phyloP scores from a whole-genome alignment of 2,888 invertebrate genomes.

The Teleiodes luculella region DNA sequence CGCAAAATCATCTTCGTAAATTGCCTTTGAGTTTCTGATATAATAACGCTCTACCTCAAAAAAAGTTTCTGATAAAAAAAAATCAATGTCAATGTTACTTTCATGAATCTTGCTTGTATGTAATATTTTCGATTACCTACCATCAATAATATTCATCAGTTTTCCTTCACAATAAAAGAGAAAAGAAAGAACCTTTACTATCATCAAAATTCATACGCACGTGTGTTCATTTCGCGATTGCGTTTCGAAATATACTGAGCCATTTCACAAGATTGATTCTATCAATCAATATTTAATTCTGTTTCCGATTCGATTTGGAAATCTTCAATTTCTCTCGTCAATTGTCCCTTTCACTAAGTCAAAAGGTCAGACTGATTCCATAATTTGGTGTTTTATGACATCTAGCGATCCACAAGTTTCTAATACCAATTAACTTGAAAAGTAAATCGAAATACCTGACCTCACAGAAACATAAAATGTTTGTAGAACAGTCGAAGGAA shows the following conservation, averaged over 20 bases:
- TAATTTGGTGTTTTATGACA: conserved; percentile 8
- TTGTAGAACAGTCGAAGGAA: background rate
- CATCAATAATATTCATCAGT: too few species aligned
- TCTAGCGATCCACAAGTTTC: background rate
- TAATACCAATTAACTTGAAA: background rate
- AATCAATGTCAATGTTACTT: too few species aligned
- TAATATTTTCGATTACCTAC: background rate
- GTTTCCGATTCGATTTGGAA: background rate
- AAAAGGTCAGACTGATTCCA: conserved; percentile 1
- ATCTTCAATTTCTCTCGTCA: conserved; percentile 9
- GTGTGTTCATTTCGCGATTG: background rate
- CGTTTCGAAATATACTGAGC: background rate
- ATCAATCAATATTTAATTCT: conserved; percentile 4
- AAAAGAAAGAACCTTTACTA: background rate
- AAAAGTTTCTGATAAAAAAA: too few species aligned
- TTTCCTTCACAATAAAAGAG: background rate
- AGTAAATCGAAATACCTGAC: background rate
- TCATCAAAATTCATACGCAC: background rate
- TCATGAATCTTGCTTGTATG: too few species aligned
- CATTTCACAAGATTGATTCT: background rate
- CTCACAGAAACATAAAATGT: background rate
- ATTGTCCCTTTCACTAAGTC: conserved; percentile 12
- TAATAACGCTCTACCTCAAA: background rate
- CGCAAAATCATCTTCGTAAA: background rate
- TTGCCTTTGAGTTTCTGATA: background rate